Base-by-base conservation (phyloP, 2,113 vertebrate genomes). In the Hippocampus abdominalis region DNA sequence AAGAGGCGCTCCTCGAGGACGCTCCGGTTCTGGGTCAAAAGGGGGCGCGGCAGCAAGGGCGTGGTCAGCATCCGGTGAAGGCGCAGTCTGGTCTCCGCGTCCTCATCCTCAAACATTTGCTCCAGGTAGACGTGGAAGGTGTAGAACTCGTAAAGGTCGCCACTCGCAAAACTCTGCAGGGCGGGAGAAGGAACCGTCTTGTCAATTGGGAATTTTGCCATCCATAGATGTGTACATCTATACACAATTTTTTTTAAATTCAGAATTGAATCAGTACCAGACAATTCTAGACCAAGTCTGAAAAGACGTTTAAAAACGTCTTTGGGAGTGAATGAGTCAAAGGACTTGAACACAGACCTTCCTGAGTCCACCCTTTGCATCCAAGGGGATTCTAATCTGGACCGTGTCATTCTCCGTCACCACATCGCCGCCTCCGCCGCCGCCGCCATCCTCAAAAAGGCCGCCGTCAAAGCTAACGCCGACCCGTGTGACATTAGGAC, bases 361-460 rank as follows among this genome's bases (percentile, higher is more conserved):
- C 49, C 88, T 84, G 76, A 76, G 61, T 10, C 71, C 86, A 64
- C 88, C 89, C 2, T 80, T 70, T 15, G 84, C 83, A n/a, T 79
- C 66, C 46, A 76, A 78, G 1, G 90, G 89, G 29, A 92, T 75
- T 25, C 75, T 40, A 1, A 89, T 71, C 0, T 71, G 51, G 11
- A 89, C 15, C 1, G 64, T 71, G 2, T 4, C 0, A 0, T 81
- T 64, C 15, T 2, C 9, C 5, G 44, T 67, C 53, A 89, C 39
- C 3, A 66, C 13, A 44, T 81, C 88, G 0, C 78, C 89, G 0
- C n/a, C n/a, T n/a, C n/a, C n/a, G 32, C 4, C 64, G 0, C n/a
- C n/a, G n/a, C n/a, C n/a, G 32, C 4, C 64, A 16, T 49, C 59
- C 42, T 79, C 71, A 40, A 88, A 2, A n/a, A 89, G 64, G 16